phyloP scores from a whole-genome alignment of 2,888 invertebrate species.

The Phyllotreta striolata region DNA sequence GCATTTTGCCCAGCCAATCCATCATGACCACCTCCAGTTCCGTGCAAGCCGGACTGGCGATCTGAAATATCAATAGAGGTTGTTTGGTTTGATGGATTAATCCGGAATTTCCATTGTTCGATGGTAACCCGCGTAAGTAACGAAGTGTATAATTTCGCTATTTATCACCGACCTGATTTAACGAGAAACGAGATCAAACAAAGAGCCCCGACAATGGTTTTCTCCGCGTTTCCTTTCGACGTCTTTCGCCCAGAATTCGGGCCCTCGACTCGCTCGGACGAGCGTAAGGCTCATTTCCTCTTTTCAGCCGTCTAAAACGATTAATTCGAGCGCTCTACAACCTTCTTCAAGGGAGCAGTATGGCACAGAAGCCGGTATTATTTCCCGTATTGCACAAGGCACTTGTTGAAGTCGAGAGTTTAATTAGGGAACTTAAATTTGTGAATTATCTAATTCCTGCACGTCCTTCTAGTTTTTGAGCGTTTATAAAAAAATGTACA shows the following conservation, averaged over 20 bases:
- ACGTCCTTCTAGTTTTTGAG: too few relatives aligned
- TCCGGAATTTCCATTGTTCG: too few relatives aligned
- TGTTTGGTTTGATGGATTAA: not conserved
- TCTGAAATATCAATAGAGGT: constrained; percentile 64
- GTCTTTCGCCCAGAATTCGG: not conserved
- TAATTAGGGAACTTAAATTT: constrained; percentile 4
- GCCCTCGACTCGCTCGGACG: not conserved
- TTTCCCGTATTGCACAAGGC: too few relatives aligned
- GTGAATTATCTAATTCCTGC: constrained; percentile 5
- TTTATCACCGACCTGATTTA: not conserved
- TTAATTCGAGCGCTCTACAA: constrained; percentile 35
- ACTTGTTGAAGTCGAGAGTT: too few relatives aligned
- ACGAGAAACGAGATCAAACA: not conserved
- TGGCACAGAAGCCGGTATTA: not conserved
- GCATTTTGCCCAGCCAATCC: constrained; percentile 95
- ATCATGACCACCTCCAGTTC: constrained; percentile 95
- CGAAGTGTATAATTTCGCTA: constrained; percentile 3
- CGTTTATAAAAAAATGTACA: too few relatives aligned
- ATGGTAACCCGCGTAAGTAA: not conserved
- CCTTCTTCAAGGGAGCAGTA: not conserved
- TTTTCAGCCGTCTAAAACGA: constrained; percentile 29
- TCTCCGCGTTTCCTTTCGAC: not conserved
- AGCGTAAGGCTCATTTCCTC: constrained; percentile 38
- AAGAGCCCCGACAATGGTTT: not conserved
- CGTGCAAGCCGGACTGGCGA: constrained; percentile 94